Conservation (phyloP, 1,140 invertebrate species). For the Hypothenemus hampei region DNA sequence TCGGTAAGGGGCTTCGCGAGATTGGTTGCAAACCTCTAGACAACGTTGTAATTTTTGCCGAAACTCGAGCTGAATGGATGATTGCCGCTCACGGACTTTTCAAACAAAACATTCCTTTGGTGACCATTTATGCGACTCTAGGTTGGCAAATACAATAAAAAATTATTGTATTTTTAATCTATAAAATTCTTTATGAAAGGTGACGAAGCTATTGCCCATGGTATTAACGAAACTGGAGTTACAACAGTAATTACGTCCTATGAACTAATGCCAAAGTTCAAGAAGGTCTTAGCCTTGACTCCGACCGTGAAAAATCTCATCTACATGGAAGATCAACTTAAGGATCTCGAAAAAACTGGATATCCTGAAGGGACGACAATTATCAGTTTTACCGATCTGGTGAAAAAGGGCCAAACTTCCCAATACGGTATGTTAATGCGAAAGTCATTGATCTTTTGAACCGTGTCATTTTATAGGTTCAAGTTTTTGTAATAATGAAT, state of each 20-base stretch:
- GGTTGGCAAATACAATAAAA: slow-evolving; percentile 42
- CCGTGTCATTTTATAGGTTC: neutral
- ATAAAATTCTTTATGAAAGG: slow-evolving; percentile 47
- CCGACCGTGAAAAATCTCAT: slow-evolving; percentile 72
- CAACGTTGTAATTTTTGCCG: slow-evolving; percentile 89
- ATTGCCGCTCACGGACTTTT: slow-evolving; percentile 90
- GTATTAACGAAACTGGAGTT: slow-evolving; percentile 94
- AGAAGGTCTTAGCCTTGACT: slow-evolving; percentile 63
- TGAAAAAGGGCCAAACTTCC: slow-evolving; percentile 48
- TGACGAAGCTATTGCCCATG: slow-evolving; percentile 92
- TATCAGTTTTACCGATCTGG: slow-evolving; percentile 56
- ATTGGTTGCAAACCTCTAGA: slow-evolving; percentile 51
- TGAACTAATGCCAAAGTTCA: slow-evolving; percentile 86
- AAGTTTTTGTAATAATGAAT: neutral
- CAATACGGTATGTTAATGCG: slow-evolving; percentile 37
- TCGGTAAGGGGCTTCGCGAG: slow-evolving; percentile 73
- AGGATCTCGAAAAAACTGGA: slow-evolving; percentile 59
- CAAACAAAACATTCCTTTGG: slow-evolving; percentile 88
- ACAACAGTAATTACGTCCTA: slow-evolving; percentile 83
- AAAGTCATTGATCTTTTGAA: neutral
- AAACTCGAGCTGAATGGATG: slow-evolving; percentile 97
- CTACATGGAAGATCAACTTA: slow-evolving; percentile 84
- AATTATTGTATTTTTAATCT: neutral
- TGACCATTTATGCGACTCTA: slow-evolving; percentile 94
- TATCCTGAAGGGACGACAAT: slow-evolving; percentile 65